phyloP scores from a whole-genome alignment of 2,797 vertebrate species.

The Ara ararauna region DNA sequence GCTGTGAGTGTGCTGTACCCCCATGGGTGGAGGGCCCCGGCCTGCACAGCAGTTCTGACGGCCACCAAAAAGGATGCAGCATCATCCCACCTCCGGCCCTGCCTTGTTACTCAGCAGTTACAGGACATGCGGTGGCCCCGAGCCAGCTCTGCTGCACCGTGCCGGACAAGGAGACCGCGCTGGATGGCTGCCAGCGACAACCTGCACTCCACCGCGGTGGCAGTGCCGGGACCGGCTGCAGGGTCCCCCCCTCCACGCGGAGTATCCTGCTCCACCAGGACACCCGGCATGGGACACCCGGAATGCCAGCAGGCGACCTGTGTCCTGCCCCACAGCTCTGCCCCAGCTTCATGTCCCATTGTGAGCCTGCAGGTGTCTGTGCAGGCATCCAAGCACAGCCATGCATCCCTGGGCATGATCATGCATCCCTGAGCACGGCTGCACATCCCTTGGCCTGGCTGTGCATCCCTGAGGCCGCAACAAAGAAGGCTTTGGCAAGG shows the following conservation, averaged over 20 bases:
- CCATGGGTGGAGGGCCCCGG: rapidly evolving
- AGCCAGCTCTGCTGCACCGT: not conserved
- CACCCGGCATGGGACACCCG: rapidly evolving
- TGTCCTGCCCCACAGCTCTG: not conserved
- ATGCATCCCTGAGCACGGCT: not conserved
- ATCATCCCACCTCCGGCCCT: not conserved
- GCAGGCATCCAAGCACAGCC: not conserved
- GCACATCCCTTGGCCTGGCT: not conserved
- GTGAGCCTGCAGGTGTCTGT: not conserved
- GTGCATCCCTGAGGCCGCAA: not conserved
- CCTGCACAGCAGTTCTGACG: rapidly evolving
- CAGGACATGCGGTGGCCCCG: not conserved
- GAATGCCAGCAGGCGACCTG: not conserved
- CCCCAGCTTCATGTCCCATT: rapidly evolving
- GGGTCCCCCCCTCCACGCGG: not conserved
- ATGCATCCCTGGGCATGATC: not conserved
- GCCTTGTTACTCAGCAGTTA: constrained; percentile 50
- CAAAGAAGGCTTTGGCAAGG: rapidly evolving
- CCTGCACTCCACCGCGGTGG: rapidly evolving
- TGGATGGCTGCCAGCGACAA: not conserved
- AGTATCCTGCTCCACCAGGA: not conserved
- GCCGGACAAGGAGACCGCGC: not conserved
- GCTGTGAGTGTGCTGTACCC: not conserved
- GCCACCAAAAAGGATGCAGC: not conserved
- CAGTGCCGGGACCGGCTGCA: rapidly evolving